These are phyloP conservation scores for Hedychridium roseum DNA, from an alignment of 2,888 invertebrate species.

Conservation along the genomic window DNA sequence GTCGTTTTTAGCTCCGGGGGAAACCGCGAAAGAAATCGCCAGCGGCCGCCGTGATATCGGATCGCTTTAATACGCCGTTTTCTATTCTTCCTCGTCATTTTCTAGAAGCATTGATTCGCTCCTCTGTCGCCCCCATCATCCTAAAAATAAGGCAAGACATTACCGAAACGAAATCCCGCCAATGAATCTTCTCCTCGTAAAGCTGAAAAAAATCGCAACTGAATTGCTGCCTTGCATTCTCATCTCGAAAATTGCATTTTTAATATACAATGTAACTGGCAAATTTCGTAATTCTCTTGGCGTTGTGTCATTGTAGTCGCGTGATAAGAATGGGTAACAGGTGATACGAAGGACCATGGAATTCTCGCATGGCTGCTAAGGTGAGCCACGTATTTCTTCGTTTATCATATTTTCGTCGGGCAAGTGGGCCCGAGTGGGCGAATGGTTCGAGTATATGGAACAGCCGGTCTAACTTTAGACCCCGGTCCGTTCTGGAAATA, in stretches of 20 bases:
- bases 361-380: too few species aligned
- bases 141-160: too few species aligned
- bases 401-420: conserved; percentile 48
- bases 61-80: background rate
- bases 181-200: too few species aligned
- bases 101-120: background rate
- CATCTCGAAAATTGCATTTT: too few species aligned
- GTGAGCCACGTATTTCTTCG: conserved; percentile 39
- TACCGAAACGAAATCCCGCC: background rate
- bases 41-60: conserved; percentile 3
- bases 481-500: conserved; percentile 63
- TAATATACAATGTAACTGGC: too few species aligned
- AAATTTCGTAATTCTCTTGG: too few species aligned
- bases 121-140: too few species aligned
- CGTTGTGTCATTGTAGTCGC: too few species aligned
- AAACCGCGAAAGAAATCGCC: conserved; percentile 43
- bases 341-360: too few species aligned
- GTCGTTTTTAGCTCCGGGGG: conserved; percentile 46
- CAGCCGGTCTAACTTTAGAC: conserved; percentile 61
- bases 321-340: too few species aligned
- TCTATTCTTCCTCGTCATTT: conserved; percentile 4
- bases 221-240: too few species aligned
- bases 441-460: conserved; percentile 61
- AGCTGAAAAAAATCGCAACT: too few species aligned
- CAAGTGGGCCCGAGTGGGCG: conserved; percentile 50